Evolutionary conservation across 2,797 vertebrate genomes (phyloP).

Genomic region (Chaenodraco wilsoni): DNA sequence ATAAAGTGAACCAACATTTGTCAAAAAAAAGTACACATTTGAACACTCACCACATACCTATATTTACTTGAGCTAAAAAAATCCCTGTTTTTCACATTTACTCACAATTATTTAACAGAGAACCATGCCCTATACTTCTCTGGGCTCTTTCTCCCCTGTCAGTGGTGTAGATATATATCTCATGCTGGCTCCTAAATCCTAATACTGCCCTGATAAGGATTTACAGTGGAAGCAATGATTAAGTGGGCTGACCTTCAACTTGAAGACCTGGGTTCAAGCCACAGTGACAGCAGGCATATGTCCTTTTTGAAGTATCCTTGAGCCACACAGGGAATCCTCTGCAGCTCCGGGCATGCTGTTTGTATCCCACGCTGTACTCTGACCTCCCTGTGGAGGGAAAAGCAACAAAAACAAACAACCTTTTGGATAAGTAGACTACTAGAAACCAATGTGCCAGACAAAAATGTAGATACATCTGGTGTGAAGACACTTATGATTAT

Average conservation of each 20-base stretch:
- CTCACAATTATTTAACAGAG: not conserved
- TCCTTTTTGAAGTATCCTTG: slow-evolving; percentile 36
- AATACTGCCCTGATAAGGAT: slow-evolving; percentile 52
- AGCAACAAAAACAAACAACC: slow-evolving; percentile 10
- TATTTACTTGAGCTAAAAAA: not conserved
- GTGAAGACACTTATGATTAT: slow-evolving; percentile 4
- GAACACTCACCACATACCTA: not conserved
- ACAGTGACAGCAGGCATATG: slow-evolving; percentile 34
- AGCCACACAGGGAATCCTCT: slow-evolving; percentile 27
- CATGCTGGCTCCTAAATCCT: slow-evolving; percentile 40
- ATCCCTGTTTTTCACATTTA: not conserved
- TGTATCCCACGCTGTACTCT: not conserved
- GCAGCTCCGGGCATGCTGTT: not conserved
- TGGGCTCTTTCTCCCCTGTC: slow-evolving; percentile 24
- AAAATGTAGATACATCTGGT: not conserved
- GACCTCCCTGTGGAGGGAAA: slow-evolving; percentile 6
- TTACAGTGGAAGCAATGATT: slow-evolving; percentile 54
- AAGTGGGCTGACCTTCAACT: slow-evolving; percentile 53
- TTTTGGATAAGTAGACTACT: not conserved
- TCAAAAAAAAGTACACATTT: not conserved
- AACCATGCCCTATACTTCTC: slow-evolving; percentile 28
- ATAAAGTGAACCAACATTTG: not conserved
- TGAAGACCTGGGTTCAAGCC: slow-evolving; percentile 40
- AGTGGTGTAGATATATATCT: slow-evolving; percentile 42
- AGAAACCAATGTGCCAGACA: not conserved